Percentiles rank a stretch among this genome's conserved stretches.
Evolutionary conservation across 2,797 vertebrate genomes (phyloP).

Genomic region (Smutsia temminckii): DNA sequence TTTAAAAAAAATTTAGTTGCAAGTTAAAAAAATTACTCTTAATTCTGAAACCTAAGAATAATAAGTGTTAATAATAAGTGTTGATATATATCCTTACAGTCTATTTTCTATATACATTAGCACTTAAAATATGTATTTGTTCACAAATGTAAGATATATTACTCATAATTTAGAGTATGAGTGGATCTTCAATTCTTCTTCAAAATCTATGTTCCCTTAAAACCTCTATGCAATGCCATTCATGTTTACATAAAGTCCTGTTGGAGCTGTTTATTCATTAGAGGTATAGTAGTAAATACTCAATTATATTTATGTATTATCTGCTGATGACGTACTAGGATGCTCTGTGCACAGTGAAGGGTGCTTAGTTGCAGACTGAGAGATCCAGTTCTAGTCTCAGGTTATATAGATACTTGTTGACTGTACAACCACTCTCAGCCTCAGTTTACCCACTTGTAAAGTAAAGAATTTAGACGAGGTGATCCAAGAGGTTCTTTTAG

Average conservation of each 20-base stretch:
- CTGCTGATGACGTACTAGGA: neutral
- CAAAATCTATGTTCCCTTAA: neutral
- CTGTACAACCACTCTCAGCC: neutral
- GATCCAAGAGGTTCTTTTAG: neutral
- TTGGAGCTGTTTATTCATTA: neutral
- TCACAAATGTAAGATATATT: neutral
- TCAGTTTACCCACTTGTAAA: neutral
- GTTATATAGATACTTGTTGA: neutral
- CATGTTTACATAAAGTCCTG: neutral
- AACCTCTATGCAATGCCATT: neutral
- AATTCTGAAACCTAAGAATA: neutral
- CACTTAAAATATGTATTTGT: neutral
- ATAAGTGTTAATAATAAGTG: neutral
- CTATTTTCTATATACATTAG: neutral
- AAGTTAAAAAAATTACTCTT: neutral
- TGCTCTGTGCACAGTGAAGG: neutral
- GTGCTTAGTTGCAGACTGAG: neutral
- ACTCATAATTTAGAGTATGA: neutral
- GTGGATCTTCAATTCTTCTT: neutral
- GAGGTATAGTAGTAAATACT: neutral
- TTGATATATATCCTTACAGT: neutral
- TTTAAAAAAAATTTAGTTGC: neutral
- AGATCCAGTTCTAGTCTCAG: neutral
- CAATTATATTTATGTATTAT: neutral
- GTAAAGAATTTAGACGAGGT: neutral